Percentiles rank a stretch among this genome's conserved stretches.
These are phyloP conservation scores for Orthosia gothica DNA, from an alignment of 2,888 invertebrate species.

Conservation along the genomic window DNA sequence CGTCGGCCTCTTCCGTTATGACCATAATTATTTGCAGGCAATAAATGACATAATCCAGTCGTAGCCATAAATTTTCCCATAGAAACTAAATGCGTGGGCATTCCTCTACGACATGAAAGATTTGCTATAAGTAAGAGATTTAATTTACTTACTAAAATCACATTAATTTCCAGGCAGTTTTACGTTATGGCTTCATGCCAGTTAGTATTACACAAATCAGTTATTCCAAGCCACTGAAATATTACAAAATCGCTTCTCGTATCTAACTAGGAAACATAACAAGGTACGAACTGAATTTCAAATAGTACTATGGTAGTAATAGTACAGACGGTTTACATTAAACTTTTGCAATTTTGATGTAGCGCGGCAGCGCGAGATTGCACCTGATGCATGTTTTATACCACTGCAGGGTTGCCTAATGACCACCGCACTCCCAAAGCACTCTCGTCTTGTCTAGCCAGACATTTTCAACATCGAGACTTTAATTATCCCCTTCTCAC, in stretches of 20 bases:
- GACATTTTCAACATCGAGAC: slow-evolving; percentile 17
- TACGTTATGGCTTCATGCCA: neutral
- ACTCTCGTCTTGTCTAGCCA: slow-evolving; percentile 25
- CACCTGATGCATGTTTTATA: slow-evolving; percentile 70
- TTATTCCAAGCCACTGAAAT: neutral
- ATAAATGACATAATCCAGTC: slow-evolving; percentile 59
- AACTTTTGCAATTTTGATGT: slow-evolving; percentile 58
- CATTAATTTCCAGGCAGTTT: neutral
- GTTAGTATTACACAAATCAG: slow-evolving; percentile 9
- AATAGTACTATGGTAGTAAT: slow-evolving; percentile 15
- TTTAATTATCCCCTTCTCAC: slow-evolving; percentile 29
- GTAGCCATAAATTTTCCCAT: slow-evolving; percentile 19
- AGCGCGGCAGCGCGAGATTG: slow-evolving; percentile 54
- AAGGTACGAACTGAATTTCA: slow-evolving; percentile 19
- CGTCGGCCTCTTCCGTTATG: slow-evolving; percentile 79
- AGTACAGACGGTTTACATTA: slow-evolving; percentile 24
- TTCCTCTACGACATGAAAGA: neutral
- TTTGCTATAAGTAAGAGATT: neutral
- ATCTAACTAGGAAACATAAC: slow-evolving; percentile 41
- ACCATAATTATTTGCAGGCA: slow-evolving; percentile 81
- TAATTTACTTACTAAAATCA: neutral
- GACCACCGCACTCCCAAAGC: slow-evolving; percentile 14
- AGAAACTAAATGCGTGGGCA: neutral
- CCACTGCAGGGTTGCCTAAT: slow-evolving; percentile 49
- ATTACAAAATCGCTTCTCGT: slow-evolving; percentile 24